Evolutionary conservation across 2,797 vertebrate species (phyloP).

Genomic region (Rhinogobio ventralis): DNA sequence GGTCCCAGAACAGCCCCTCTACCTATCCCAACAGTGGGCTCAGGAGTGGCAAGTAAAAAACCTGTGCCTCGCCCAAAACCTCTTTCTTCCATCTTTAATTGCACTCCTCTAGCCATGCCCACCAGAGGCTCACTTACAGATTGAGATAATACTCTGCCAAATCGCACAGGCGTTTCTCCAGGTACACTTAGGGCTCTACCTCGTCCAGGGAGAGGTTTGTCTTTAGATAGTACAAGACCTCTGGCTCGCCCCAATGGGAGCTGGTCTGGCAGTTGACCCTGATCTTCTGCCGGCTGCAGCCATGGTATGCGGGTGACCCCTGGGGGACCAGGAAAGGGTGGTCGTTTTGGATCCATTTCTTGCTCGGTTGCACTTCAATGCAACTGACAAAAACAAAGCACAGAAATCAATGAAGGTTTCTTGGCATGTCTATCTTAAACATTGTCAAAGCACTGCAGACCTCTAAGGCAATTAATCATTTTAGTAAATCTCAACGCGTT

Average conservation of each 20-base stretch:
- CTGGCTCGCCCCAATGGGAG: constrained; percentile 62
- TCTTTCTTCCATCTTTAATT: constrained; percentile 42
- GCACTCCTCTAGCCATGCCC: constrained; percentile 63
- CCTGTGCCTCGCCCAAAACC: constrained; percentile 65
- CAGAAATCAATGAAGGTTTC: not conserved
- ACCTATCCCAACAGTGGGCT: constrained; percentile 15
- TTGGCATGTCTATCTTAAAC: not conserved
- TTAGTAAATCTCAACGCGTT: not conserved
- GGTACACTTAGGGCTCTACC: constrained; percentile 60
- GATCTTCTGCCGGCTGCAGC: constrained; percentile 57
- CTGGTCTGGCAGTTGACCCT: constrained; percentile 56
- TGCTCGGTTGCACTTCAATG: constrained; percentile 5
- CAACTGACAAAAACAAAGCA: not conserved
- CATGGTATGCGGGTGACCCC: constrained; percentile 49
- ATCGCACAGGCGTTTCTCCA: constrained; percentile 26
- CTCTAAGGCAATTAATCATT: not conserved
- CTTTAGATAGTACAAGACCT: constrained; percentile 62
- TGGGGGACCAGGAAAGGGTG: constrained; percentile 48
- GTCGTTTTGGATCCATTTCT: constrained; percentile 74
- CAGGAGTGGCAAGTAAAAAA: constrained; percentile 52
- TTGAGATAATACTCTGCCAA: constrained; percentile 42
- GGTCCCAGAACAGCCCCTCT: not conserved
- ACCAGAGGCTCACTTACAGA: constrained; percentile 43
- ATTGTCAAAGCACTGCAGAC: not conserved
- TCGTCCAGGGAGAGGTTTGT: constrained; percentile 57